Percentiles rank a stretch among this genome's conserved stretches.
These are phyloP conservation scores for Stomatorhinus ivindoensis DNA, from an alignment of 2,113 vertebrate species.

Conservation along the genomic window DNA sequence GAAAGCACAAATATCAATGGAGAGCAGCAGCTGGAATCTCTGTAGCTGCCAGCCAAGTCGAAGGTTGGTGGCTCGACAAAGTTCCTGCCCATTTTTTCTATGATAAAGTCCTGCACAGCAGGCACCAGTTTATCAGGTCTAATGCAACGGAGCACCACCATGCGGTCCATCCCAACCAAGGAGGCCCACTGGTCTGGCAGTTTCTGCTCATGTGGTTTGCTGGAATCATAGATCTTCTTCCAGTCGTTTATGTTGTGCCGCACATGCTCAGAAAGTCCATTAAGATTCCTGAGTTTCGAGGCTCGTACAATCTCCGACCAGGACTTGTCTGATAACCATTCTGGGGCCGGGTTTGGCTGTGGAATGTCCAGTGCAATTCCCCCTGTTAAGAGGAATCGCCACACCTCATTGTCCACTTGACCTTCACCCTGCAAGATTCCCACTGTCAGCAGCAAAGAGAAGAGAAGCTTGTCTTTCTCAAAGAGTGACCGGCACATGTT, in stretches of 20 bases:
- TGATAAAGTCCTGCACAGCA: constrained; percentile 71
- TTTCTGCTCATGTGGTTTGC: constrained; percentile 63
- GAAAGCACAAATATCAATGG: constrained; percentile 86
- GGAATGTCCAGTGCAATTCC: constrained; percentile 84
- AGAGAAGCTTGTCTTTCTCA: constrained; percentile 88
- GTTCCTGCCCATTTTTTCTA: constrained; percentile 65
- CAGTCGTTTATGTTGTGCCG: constrained; percentile 51
- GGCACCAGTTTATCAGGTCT: constrained; percentile 84
- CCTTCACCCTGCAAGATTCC: constrained; percentile 77
- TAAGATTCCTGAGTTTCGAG: constrained; percentile 60
- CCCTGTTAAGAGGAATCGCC: constrained; percentile 82
- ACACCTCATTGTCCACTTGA: constrained; percentile 62
- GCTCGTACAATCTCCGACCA: constrained; percentile 82
- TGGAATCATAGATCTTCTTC: constrained; percentile 79
- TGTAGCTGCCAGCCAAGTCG: constrained; percentile 78
- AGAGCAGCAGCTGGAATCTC: constrained; percentile 76
- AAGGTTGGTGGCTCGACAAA: constrained; percentile 83
- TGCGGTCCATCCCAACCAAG: constrained; percentile 59
- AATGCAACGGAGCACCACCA: constrained; percentile 78
- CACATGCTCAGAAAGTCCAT: constrained; percentile 65
- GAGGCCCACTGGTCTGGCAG: constrained; percentile 66
- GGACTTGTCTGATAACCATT: constrained; percentile 80
- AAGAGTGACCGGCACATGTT: constrained; percentile 85
- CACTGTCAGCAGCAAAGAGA: constrained; percentile 78
- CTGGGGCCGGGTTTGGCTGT: constrained; percentile 70